These are phyloP conservation scores for Cryptus armator DNA, from an alignment of 2,888 invertebrate genomes.

Conservation along the genomic window DNA sequence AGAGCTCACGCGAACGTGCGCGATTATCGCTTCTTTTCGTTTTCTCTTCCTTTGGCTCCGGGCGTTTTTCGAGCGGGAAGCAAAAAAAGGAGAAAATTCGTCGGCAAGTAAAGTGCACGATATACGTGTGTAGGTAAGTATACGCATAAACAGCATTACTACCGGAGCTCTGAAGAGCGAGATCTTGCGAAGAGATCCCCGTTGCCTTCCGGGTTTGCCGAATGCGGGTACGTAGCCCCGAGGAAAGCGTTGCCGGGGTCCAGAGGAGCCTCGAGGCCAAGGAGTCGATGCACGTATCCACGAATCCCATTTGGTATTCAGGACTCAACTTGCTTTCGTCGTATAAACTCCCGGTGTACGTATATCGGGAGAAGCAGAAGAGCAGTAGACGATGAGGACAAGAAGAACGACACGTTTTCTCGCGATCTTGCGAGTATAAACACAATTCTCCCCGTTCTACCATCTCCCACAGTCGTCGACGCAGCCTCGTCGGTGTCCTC, in stretches of 20 bases:
- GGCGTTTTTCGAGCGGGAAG: slow-evolving; percentile 17
- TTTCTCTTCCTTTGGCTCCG: slow-evolving; percentile 10
- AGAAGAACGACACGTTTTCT: slow-evolving; percentile 50
- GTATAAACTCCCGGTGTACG: slow-evolving; percentile 38
- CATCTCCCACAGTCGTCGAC: background rate
- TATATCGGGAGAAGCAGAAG: slow-evolving; percentile 61
- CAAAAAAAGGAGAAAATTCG: slow-evolving; percentile 7
- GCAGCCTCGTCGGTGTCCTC: background rate
- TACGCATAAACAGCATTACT: slow-evolving; percentile 28
- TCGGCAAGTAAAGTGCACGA: slow-evolving; percentile 7
- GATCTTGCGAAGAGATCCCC: slow-evolving; percentile 60
- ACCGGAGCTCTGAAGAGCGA: slow-evolving; percentile 16
- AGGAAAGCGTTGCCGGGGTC: slow-evolving; percentile 19
- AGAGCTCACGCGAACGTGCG: slow-evolving; percentile 1
- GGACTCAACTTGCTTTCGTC: slow-evolving; percentile 69
- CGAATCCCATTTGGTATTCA: slow-evolving; percentile 76
- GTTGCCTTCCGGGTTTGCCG: slow-evolving; percentile 52
- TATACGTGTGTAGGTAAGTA: slow-evolving; percentile 1
- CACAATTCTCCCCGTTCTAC: background rate
- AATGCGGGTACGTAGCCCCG: slow-evolving; percentile 43
- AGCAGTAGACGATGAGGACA: slow-evolving; percentile 37
- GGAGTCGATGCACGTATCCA: slow-evolving; percentile 77
- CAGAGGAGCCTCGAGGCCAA: slow-evolving; percentile 44
- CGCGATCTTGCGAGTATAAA: slow-evolving; percentile 34
- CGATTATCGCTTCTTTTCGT: slow-evolving; percentile 28